These are phyloP conservation scores for Catharus minimus DNA, from an alignment of 2,113 vertebrate species.

Conservation along the genomic window DNA sequence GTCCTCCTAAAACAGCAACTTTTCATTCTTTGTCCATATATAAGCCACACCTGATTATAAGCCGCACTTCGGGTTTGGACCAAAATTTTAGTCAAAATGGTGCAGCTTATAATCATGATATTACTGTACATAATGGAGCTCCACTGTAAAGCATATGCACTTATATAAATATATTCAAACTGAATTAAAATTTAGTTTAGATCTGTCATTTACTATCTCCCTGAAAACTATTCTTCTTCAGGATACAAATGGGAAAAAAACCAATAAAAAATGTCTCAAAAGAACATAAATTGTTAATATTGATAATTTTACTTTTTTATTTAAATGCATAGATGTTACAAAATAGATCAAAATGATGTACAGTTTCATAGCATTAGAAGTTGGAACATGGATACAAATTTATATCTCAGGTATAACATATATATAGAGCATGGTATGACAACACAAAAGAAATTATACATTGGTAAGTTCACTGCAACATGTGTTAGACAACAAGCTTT, in stretches of 20 bases:
- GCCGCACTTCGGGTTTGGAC: too few species aligned
- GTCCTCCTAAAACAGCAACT: too few species aligned
- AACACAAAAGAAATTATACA: slow-evolving; percentile 20
- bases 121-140: not conserved
- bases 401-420: slow-evolving; percentile 17
- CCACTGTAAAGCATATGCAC: not conserved
- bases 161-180: not conserved
- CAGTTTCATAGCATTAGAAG: slow-evolving; percentile 13
- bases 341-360: slow-evolving; percentile 37
- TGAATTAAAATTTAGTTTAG: not conserved
- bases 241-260: not conserved
- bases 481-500: not conserved
- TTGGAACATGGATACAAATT: slow-evolving; percentile 36
- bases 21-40: too few species aligned
- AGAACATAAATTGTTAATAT: not conserved
- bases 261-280: not conserved
- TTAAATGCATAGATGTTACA: slow-evolving; percentile 56
- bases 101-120: too few species aligned
- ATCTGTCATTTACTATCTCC: not conserved
- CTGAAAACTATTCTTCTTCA: not conserved
- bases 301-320: slow-evolving; percentile 51
- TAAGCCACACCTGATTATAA: too few species aligned
- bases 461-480: slow-evolving; percentile 13
- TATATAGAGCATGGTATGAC: not conserved
- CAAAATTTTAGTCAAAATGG: too few species aligned